Conservation (phyloP, 2,797 vertebrate species). For the Leuciscus waleckii region DNA sequence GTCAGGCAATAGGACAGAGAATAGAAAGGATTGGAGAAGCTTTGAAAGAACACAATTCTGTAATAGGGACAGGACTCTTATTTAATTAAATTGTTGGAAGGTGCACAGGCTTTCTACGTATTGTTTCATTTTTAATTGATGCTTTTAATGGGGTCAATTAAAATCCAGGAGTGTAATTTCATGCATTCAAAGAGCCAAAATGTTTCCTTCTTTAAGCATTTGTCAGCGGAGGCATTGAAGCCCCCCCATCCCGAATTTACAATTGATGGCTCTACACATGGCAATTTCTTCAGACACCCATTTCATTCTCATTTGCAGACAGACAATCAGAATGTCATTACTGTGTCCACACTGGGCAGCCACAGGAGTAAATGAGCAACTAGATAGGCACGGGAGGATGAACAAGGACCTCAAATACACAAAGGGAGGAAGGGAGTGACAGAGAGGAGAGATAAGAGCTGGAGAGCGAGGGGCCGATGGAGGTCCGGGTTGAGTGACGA, state of each 20-base stretch:
- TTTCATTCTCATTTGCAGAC: constrained; percentile 99
- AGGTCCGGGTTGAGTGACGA: constrained; percentile 48
- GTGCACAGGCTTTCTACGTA: constrained; percentile 70
- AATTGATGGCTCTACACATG: constrained; percentile 79
- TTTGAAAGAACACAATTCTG: constrained; percentile 65
- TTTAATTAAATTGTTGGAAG: constrained; percentile 71
- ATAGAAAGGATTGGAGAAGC: constrained; percentile 62
- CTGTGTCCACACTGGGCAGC: constrained; percentile 88
- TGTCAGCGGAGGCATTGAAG: constrained; percentile 70
- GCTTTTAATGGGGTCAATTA: constrained; percentile 86
- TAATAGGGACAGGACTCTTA: constrained; percentile 68
- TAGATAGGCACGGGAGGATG: constrained; percentile 81
- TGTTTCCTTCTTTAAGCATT: constrained; percentile 73
- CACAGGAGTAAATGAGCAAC: constrained; percentile 92
- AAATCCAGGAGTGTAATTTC: constrained; percentile 78
- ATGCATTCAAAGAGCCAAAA: constrained; percentile 73
- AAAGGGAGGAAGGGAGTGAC: background rate
- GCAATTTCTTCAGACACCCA: constrained; percentile 89
- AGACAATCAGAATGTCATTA: constrained; percentile 99
- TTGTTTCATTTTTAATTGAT: constrained; percentile 70
- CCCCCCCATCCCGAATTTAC: constrained; percentile 71
- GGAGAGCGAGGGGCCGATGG: constrained; percentile 62
- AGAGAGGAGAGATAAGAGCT: constrained; percentile 54
- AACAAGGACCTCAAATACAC: constrained; percentile 65
- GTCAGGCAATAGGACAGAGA: constrained; percentile 53